phyloP scores from a whole-genome alignment of 2,888 invertebrate genomes.

The Lypha dubia region DNA sequence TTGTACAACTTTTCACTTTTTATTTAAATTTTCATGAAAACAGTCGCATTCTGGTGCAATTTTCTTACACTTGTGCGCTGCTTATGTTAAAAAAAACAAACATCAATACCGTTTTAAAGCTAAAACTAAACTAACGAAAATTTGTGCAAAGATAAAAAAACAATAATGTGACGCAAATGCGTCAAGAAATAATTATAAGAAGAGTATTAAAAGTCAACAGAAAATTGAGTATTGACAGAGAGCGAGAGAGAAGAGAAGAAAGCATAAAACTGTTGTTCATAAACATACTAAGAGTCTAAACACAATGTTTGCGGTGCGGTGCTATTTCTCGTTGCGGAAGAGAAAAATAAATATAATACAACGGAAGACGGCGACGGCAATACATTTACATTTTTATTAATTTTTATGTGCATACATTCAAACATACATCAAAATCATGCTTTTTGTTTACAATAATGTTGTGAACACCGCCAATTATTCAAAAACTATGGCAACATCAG shows the following conservation, averaged over 20 bases:
- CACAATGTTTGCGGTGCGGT: no score
- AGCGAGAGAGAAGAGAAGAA: neutral
- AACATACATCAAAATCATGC: no score
- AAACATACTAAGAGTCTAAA: neutral
- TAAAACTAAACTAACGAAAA: neutral
- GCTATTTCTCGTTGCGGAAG: no score
- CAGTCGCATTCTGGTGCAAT: neutral
- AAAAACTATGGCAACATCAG: no score
- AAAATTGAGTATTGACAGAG: neutral
- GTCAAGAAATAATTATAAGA: neutral
- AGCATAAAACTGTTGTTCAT: neutral
- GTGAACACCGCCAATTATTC: no score
- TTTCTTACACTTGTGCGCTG: neutral
- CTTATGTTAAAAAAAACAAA: neutral
- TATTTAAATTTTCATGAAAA: no score
- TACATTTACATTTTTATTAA: no score
- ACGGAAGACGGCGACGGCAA: no score
- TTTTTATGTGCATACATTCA: no score
- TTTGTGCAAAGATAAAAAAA: neutral
- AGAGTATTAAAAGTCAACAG: neutral
- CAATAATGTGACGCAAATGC: slow-evolving; percentile 8
- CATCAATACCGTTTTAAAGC: neutral
- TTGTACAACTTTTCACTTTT: no score
- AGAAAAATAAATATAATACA: no score
- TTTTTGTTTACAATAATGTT: no score